These are phyloP conservation scores for Microcebus ravelobensis DNA, from an alignment of 2,113 vertebrate genomes.

Conservation along the genomic window DNA sequence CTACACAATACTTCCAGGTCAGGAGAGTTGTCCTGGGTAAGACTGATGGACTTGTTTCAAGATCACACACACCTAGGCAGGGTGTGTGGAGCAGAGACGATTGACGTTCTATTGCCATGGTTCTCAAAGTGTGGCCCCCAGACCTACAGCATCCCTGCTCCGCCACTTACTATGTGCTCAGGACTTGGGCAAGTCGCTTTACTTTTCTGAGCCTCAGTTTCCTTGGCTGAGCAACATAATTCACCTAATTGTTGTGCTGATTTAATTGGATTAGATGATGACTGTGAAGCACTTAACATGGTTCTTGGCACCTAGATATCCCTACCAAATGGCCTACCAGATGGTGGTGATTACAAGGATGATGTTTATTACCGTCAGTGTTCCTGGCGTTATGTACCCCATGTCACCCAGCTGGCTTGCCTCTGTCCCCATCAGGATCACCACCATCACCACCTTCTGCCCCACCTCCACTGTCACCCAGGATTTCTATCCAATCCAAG, in stretches of 20 bases:
- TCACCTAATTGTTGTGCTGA: background rate
- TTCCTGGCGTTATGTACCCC: background rate
- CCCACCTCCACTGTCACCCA: fast-evolving
- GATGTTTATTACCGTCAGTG: background rate
- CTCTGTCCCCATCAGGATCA: background rate
- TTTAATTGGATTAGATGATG: background rate
- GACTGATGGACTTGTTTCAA: background rate
- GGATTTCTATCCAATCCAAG: background rate
- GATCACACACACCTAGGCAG: background rate
- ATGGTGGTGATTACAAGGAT: background rate
- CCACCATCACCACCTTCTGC: background rate
- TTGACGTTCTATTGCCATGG: background rate
- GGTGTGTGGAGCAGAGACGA: background rate
- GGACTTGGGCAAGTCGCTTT: background rate
- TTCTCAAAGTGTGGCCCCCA: background rate
- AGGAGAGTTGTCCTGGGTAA: background rate
- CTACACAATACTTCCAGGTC: constrained; percentile 86
- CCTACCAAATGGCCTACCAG: background rate
- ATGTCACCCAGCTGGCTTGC: no score
- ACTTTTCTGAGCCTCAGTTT: background rate
- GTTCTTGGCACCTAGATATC: background rate
- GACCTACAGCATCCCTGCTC: no score
- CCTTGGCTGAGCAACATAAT: background rate
- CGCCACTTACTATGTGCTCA: background rate
- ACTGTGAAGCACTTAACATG: background rate